Percentiles rank a stretch among this genome's conserved stretches.
These are phyloP conservation scores for Gallinago paraguaiae DNA, from an alignment of 2,113 vertebrate species.

Conservation along the genomic window DNA sequence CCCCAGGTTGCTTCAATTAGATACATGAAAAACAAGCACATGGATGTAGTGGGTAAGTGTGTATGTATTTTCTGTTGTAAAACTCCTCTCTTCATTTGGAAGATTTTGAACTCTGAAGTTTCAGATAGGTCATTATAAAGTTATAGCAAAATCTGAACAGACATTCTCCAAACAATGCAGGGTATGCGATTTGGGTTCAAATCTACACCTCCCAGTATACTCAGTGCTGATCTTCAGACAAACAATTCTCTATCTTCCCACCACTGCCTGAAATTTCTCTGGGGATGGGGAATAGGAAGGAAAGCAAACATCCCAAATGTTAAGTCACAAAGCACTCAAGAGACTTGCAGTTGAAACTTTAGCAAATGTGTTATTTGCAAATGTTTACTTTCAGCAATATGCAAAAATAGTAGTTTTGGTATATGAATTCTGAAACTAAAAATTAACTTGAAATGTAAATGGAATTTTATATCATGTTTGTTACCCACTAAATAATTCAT, in stretches of 20 bases:
- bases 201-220: not conserved
- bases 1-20: not conserved
- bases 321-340: not conserved
- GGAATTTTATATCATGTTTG: slow-evolving; percentile 80
- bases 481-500: slow-evolving; percentile 81
- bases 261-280: not conserved
- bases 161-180: not conserved
- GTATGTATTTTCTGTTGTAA: not conserved
- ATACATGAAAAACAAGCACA: not conserved
- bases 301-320: not conserved
- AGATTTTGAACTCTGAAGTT: not conserved
- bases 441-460: slow-evolving; percentile 65
- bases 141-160: not conserved
- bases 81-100: not conserved
- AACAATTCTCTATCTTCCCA: not conserved
- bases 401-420: slow-evolving; percentile 23
- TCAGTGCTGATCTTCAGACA: not conserved
- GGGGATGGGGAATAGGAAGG: not conserved
- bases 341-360: slow-evolving; percentile 28
- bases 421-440: slow-evolving; percentile 31
- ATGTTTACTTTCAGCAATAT: slow-evolving; percentile 41
- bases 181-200: not conserved
- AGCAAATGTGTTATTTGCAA: not conserved
- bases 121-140: not conserved
- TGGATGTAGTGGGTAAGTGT: not conserved